Conservation (phyloP, 2,797 vertebrate genomes). For the Brotula barbata region DNA sequence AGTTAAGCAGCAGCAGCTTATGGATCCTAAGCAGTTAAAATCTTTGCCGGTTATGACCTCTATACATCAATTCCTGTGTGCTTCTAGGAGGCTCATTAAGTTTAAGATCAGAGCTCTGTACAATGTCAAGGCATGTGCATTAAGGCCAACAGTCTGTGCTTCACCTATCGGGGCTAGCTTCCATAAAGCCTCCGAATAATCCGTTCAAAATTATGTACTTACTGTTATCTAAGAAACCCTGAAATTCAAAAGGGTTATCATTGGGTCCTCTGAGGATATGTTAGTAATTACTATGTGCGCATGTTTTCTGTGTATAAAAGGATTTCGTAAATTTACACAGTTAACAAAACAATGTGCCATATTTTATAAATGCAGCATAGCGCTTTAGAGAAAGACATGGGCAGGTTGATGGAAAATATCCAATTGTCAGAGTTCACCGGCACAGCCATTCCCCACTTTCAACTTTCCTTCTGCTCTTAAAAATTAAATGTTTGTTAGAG, state of each 20-base stretch:
- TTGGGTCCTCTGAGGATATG: conserved; percentile 29
- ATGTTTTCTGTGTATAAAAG: background rate
- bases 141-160: conserved; percentile 19
- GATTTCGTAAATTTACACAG: conserved; percentile 17
- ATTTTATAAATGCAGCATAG: background rate
- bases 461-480: conserved; percentile 26
- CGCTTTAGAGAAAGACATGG: background rate
- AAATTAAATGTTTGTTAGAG: conserved; percentile 50
- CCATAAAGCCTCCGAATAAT: conserved; percentile 29
- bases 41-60: conserved; percentile 14
- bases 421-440: background rate
- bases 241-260: conserved; percentile 23
- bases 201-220: conserved; percentile 44
- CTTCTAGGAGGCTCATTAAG: conserved; percentile 15
- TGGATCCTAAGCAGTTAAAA: conserved; percentile 17
- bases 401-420: background rate
- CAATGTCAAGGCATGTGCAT: conserved; percentile 34
- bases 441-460: conserved; percentile 11
- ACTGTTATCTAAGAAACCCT: conserved; percentile 21
- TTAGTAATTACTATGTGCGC: conserved; percentile 37
- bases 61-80: conserved; percentile 33
- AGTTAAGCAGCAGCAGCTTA: too few species aligned
- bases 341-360: conserved; percentile 3
- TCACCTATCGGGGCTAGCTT: conserved; percentile 15
- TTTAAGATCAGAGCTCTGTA: conserved; percentile 15